Conservation (phyloP, 35 echinoderm and acorn worm species). For the Apostichopus parvimensis region DNA sequence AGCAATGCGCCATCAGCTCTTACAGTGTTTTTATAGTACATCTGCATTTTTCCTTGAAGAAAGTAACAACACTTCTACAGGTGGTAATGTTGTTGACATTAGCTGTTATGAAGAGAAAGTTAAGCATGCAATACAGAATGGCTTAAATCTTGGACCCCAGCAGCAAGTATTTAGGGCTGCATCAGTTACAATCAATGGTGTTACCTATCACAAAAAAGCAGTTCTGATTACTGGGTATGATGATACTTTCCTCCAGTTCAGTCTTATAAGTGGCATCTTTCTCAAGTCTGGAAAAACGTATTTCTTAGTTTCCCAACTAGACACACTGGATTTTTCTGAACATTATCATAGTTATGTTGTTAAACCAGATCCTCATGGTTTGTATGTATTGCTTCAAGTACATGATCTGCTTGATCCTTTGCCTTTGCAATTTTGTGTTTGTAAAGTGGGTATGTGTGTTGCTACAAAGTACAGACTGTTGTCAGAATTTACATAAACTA, state of each 20-base stretch:
- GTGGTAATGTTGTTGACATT: constrained; percentile 18
- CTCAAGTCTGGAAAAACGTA: background rate
- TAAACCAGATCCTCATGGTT: background rate
- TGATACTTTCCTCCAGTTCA: background rate
- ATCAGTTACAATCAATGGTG: background rate
- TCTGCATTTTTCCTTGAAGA: constrained; percentile 12
- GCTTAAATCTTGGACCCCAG: background rate
- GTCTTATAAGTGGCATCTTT: background rate
- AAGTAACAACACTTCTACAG: background rate
- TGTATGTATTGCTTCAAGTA: background rate
- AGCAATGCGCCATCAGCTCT: constrained; percentile 22
- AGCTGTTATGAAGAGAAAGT: background rate
- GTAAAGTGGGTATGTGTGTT: constrained; percentile 10
- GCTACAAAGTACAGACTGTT: background rate
- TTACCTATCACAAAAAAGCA: background rate
- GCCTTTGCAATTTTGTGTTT: constrained; percentile 24
- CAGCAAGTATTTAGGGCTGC: background rate
- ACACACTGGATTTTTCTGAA: constrained; percentile 12
- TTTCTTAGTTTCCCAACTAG: background rate
- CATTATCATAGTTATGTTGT: constrained; percentile 11
- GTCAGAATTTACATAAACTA: background rate
- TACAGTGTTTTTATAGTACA: constrained; percentile 16
- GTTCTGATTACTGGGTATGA: constrained; percentile 1
- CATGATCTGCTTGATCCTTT: constrained; percentile 18
- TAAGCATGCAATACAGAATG: background rate